These are phyloP conservation scores for Protobothrops flavoviridis DNA, from an alignment of 2,113 vertebrate genomes.

Conservation along the genomic window DNA sequence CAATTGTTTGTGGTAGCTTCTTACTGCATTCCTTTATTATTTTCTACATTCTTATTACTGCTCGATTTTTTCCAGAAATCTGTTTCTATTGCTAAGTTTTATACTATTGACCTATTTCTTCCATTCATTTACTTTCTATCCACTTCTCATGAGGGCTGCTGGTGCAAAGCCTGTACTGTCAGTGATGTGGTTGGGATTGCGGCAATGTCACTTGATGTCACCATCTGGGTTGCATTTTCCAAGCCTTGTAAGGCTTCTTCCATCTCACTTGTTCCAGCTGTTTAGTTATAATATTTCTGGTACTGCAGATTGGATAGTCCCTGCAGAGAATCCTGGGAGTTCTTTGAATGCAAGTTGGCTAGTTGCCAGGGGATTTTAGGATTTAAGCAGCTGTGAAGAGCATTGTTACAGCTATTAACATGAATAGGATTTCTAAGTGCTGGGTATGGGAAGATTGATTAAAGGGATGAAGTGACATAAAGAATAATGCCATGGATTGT, in stretches of 20 bases:
- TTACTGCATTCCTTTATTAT: background rate
- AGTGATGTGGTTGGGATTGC: background rate
- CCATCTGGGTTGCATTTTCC: background rate
- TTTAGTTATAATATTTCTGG: background rate
- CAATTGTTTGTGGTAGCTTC: background rate
- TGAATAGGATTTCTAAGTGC: background rate
- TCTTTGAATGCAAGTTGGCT: background rate
- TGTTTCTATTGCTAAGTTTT: background rate
- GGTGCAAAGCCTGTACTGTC: background rate
- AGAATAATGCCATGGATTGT: background rate
- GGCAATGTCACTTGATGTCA: background rate
- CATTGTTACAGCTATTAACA: background rate
- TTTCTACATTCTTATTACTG: background rate
- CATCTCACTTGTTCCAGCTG: background rate
- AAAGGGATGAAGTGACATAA: background rate
- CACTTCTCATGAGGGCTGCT: background rate
- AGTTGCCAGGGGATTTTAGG: background rate
- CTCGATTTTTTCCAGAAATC: background rate
- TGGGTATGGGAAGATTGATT: background rate
- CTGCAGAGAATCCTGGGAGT: background rate
- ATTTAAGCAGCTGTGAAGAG: background rate
- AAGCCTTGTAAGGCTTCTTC: background rate
- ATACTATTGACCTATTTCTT: background rate
- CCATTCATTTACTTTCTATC: background rate
- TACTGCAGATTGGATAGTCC: background rate